These are phyloP conservation scores for Malurus splendens DNA, from an alignment of 2,797 vertebrate genomes.

Conservation along the genomic window DNA sequence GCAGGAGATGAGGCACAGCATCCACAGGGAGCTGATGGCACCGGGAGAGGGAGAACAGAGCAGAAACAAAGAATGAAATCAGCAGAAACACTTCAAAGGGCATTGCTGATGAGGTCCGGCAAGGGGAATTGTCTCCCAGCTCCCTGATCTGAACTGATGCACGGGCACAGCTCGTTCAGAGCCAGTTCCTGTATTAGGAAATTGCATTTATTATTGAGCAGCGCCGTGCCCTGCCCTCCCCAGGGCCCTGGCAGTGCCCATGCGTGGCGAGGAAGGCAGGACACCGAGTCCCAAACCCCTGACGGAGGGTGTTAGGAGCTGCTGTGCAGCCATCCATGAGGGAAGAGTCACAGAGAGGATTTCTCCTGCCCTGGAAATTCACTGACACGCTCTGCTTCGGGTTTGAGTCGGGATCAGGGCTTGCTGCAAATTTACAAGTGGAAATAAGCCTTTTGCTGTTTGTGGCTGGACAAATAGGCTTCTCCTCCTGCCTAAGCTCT, in stretches of 20 bases:
- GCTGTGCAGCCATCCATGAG: neutral
- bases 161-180: neutral
- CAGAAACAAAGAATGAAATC: neutral
- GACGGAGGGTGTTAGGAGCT: neutral
- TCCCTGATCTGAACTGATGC: fast-evolving
- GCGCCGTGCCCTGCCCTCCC: neutral
- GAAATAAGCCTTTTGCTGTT: slow-evolving; percentile 3
- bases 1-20: neutral
- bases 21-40: neutral
- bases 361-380: slow-evolving; percentile 8
- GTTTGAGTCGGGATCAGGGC: neutral
- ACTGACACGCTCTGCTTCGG: neutral
- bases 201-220: neutral
- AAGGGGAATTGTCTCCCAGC: neutral
- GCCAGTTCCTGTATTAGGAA: neutral
- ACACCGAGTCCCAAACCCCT: neutral
- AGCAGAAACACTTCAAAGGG: neutral
- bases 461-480: neutral
- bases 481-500: neutral
- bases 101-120: neutral
- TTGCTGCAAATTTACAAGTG: neutral
- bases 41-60: neutral
- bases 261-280: neutral
- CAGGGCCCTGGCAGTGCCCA: neutral
- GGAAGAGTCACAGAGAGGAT: neutral